Evolutionary conservation across 2,888 invertebrate species (phyloP).

Genomic region (Megastigmus dorsalis): DNA sequence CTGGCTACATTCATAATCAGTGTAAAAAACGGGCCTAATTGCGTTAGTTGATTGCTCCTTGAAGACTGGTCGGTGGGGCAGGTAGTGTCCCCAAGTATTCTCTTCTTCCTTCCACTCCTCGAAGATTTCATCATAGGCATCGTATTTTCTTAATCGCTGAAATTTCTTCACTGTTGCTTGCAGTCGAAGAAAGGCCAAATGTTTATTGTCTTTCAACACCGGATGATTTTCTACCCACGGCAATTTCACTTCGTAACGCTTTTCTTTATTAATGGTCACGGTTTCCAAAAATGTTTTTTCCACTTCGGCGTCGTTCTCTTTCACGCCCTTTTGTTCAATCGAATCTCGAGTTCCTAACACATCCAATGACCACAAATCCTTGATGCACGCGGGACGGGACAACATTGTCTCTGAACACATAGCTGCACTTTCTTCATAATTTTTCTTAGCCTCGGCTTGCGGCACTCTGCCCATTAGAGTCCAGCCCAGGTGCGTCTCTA

Average conservation of each 20-base stretch:
- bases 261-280: conserved; percentile 8
- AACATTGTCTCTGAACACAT: background rate
- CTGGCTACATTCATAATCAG: too few relatives aligned
- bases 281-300: background rate
- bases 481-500: background rate
- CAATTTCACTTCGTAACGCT: conserved; percentile 61
- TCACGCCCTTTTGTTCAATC: background rate
- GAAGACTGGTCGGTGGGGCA: conserved; percentile 49
- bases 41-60: background rate
- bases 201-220: conserved; percentile 56
- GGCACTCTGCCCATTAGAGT: background rate
- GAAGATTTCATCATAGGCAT: conserved; percentile 57
- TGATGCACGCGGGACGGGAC: background rate
- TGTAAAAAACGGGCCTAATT: conserved; percentile 7
- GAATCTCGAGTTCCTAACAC: background rate
- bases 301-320: background rate
- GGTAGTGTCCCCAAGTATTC: conserved; percentile 41
- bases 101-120: conserved; percentile 56
- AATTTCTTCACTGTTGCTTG: conserved; percentile 54
- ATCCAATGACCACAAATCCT: background rate
- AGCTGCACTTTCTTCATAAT: background rate
- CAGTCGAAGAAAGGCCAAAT: conserved; percentile 56
- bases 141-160: conserved; percentile 40
- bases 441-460: background rate
- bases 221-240: conserved; percentile 63